Evolutionary conservation across 2,797 vertebrate genomes (phyloP).

Genomic region (Pseudocheirus occidentalis): DNA sequence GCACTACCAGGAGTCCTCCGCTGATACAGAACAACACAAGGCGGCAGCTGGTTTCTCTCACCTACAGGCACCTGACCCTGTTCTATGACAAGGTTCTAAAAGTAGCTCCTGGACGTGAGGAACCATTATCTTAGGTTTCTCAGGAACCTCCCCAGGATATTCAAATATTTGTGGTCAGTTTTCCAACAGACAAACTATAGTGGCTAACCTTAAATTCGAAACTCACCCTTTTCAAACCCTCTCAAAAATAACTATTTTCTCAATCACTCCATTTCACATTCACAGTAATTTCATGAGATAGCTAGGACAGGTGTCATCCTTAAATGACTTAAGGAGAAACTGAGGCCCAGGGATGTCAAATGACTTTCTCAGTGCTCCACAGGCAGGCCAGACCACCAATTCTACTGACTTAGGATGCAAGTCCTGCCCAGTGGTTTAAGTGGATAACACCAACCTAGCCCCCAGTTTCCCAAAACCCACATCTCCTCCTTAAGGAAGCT

Average conservation of each 20-base stretch:
- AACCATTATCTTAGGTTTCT: neutral
- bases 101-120: no score
- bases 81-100: neutral
- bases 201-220: neutral
- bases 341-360: neutral
- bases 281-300: neutral
- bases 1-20: neutral
- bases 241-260: neutral
- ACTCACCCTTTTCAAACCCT: neutral
- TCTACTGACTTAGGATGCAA: neutral
- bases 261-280: neutral
- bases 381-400: neutral
- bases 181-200: neutral
- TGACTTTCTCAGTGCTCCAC: neutral
- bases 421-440: neutral
- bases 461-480: neutral
- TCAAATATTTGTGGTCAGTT: neutral
- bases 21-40: neutral
- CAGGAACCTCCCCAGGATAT: neutral
- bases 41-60: neutral
- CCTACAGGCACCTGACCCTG: neutral
- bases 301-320: neutral
- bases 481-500: neutral
- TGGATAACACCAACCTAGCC: neutral
- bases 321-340: neutral